phyloP scores from a whole-genome alignment of 2,888 invertebrate species.

The Chironomus tentans region DNA sequence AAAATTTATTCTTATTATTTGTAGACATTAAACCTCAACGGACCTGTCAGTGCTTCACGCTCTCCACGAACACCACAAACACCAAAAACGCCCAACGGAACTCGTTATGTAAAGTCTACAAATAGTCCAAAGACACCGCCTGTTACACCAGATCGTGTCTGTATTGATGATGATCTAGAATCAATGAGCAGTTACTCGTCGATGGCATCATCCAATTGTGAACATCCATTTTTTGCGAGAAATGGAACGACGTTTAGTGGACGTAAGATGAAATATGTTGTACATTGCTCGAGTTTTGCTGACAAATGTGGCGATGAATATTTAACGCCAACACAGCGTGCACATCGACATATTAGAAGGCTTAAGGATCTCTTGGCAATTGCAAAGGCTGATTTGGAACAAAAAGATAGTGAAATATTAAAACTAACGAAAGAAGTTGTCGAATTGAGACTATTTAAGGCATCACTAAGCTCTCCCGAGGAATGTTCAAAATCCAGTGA shows the following conservation, averaged over 20 bases:
- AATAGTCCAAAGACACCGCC: conserved; percentile 50
- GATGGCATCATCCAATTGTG: conserved; percentile 59
- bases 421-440: conserved; percentile 69
- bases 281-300: conserved; percentile 74
- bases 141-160: conserved; percentile 49
- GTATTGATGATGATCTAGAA: conserved; percentile 62
- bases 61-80: conserved; percentile 33
- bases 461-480: conserved; percentile 68
- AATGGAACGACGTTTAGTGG: conserved; percentile 64
- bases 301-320: conserved; percentile 72
- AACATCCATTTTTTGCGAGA: conserved; percentile 70
- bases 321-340: conserved; percentile 79
- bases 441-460: conserved; percentile 69
- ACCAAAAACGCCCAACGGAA: conserved; percentile 39
- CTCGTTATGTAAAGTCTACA: conserved; percentile 19
- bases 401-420: conserved; percentile 70
- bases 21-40: conserved; percentile 41
- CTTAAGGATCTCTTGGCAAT: conserved; percentile 62
- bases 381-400: conserved; percentile 66
- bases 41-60: conserved; percentile 31
- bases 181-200: conserved; percentile 68
- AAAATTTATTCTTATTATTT: conserved; percentile 9
- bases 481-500: conserved; percentile 70
- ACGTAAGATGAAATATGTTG: conserved; percentile 65
- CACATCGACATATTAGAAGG: conserved; percentile 68